Evolutionary conservation across 2,888 invertebrate species (phyloP).

Genomic region (Deroplatys truncata): DNA sequence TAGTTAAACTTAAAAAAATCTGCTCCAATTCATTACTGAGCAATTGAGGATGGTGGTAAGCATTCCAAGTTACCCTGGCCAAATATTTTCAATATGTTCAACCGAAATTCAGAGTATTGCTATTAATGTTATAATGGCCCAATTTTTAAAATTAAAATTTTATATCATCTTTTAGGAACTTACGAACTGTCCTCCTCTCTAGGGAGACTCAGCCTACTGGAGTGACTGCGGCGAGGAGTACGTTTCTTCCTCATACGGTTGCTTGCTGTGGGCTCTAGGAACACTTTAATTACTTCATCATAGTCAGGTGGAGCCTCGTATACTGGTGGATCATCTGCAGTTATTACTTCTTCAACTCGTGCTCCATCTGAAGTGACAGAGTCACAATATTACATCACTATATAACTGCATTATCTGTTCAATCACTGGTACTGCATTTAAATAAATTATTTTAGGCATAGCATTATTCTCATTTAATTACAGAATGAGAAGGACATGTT

Average conservation of each 20-base stretch:
- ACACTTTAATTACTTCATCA: slow-evolving; percentile 58
- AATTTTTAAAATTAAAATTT: too few species aligned
- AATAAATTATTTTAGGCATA: background rate
- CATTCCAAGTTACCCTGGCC: too few species aligned
- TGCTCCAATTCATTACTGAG: too few species aligned
- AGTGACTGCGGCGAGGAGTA: background rate
- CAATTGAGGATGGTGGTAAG: too few species aligned
- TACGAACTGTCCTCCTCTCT: background rate
- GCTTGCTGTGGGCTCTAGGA: slow-evolving; percentile 15
- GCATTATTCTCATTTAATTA: background rate
- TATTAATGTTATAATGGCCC: too few species aligned
- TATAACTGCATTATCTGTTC: slow-evolving; percentile 26
- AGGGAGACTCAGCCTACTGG: background rate
- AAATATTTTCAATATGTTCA: too few species aligned
- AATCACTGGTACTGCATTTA: background rate
- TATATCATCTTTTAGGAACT: background rate
- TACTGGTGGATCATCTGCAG: slow-evolving; percentile 59
- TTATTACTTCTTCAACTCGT: slow-evolving; percentile 47
- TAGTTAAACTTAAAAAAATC: too few species aligned
- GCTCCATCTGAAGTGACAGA: slow-evolving; percentile 42
- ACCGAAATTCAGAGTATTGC: too few species aligned
- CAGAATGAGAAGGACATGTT: too few species aligned
- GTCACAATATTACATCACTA: background rate
- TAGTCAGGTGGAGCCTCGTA: slow-evolving; percentile 71
- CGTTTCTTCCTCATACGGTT: slow-evolving; percentile 17